phyloP scores from a whole-genome alignment of 1,140 invertebrate species.

The Euschistus heros region DNA sequence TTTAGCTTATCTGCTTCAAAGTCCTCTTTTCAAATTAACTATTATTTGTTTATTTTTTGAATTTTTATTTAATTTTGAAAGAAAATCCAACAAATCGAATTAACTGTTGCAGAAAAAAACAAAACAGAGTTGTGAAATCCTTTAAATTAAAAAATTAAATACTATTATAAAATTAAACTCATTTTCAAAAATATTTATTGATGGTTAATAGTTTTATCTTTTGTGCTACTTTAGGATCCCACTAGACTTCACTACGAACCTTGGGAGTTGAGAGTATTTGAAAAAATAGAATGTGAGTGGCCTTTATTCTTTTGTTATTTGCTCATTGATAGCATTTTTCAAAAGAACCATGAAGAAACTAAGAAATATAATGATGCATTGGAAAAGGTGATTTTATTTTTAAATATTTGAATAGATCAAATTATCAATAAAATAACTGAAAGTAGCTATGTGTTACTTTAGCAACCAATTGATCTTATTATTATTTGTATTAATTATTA shows the following conservation, averaged over 20 bases:
- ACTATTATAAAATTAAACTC: too few relatives aligned
- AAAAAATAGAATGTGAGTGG: constrained; percentile 99
- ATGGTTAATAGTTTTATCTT: constrained; percentile 1
- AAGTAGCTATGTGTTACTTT: not conserved
- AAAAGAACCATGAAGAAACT: constrained; percentile 68
- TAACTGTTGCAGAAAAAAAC: too few relatives aligned
- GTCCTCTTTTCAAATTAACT: too few relatives aligned
- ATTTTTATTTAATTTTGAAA: too few relatives aligned
- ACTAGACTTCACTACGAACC: constrained; percentile 94
- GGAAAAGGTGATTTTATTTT: constrained; percentile 43
- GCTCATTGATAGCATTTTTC: constrained; percentile 87
- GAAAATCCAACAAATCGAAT: too few relatives aligned
- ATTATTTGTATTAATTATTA: not conserved
- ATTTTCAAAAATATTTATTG: too few relatives aligned
- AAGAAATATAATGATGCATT: constrained; percentile 59
- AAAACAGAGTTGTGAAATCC: too few relatives aligned
- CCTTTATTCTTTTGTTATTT: constrained; percentile 96
- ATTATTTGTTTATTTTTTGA: too few relatives aligned
- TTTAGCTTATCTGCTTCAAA: too few relatives aligned
- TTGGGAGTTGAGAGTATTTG: constrained; percentile 95
- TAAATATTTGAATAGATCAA: too few relatives aligned
- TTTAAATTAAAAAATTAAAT: too few relatives aligned
- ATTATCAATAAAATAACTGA: constrained; percentile 8
- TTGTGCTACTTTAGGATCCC: constrained; percentile 51
- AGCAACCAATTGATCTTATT: not conserved